Conservation (phyloP, 2,888 invertebrate genomes). For the Eumerus sabulonum region DNA sequence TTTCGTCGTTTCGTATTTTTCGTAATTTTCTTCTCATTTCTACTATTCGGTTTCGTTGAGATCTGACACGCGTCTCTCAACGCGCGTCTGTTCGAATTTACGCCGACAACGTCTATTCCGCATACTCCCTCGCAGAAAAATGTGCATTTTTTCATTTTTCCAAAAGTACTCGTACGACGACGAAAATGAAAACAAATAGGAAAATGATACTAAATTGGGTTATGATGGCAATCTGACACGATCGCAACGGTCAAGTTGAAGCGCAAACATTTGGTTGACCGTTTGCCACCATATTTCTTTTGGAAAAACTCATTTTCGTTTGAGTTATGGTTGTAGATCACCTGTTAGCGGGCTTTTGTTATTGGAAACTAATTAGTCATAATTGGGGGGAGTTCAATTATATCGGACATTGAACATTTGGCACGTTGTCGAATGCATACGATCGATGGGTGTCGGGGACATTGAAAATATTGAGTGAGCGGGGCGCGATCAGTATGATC, state of each 20-base stretch:
- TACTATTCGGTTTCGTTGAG: slow-evolving; percentile 17
- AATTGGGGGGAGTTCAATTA: slow-evolving; percentile 7
- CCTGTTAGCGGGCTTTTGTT: slow-evolving; percentile 3
- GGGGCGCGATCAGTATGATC: too few species aligned
- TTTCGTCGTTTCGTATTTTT: background rate
- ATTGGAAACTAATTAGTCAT: slow-evolving; percentile 40
- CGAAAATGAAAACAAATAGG: background rate
- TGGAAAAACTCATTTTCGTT: too few species aligned
- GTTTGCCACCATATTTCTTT: too few species aligned
- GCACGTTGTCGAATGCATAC: slow-evolving; percentile 39
- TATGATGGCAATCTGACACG: slow-evolving; percentile 29
- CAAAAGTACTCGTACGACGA: too few species aligned
- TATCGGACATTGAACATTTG: too few species aligned
- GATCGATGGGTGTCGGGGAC: slow-evolving; percentile 7
- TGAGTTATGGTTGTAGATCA: too few species aligned
- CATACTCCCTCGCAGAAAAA: slow-evolving; percentile 17
- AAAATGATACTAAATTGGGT: slow-evolving; percentile 9
- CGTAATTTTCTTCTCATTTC: background rate
- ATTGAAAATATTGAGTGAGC: slow-evolving; percentile 14
- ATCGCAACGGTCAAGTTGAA: slow-evolving; percentile 23
- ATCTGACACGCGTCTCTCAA: slow-evolving; percentile 16
- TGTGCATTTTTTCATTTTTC: slow-evolving; percentile 7
- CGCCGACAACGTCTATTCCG: background rate
- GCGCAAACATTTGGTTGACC: too few species aligned
- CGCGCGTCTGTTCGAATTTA: too few species aligned